Evolutionary conservation across 2,113 vertebrate genomes (phyloP), one percentile per base, ranked within the genome.

Genomic region (Clarias magur): DNA sequence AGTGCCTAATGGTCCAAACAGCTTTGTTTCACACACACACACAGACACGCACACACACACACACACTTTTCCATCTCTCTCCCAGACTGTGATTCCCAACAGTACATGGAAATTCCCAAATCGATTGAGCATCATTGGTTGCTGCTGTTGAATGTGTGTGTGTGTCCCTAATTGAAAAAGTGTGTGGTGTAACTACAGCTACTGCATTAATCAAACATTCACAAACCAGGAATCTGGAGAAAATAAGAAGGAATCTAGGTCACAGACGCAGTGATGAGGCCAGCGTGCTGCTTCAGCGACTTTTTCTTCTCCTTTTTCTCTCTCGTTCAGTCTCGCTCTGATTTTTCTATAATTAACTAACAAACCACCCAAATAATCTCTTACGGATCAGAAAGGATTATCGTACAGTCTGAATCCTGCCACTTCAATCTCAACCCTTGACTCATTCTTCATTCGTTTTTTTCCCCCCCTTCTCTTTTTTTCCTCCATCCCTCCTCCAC

Each of bases 201-300:
- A 92, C 94, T 95, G 94, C 94, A 91, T 90, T 93, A 93, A 95
- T 95, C 94, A 95, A 95, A 95, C 94, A 95, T 95, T 95, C 92
- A 95, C 94, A 92, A 95, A 92, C 53, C 82, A 92, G 88, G 93
- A 92, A 93, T 93, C 91, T 86, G 63, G 92, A 90, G 91, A 93
- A 92, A 79, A 54, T 56, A 91, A 91, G 89, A 88, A 54, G 84
- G 92, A 95, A 95, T 94, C 92, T 95, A 93, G 94, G 94, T 95
- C 95, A 95, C 81, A 89, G 92, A 93, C 93, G 90, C 85, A 60
- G 89, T 92, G 90, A 91, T 91, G 85, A 94, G 92, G 90, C 89
- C 62, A 53, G 65, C 89, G 90, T 89, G 89, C 92, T 91, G 92
- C 91, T 90, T 90, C 86, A 83, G 81, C 83, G 27, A n/a, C 90